Percentiles rank a stretch among this genome's conserved stretches.
Evolutionary conservation across 2,888 invertebrate species (phyloP).

Genomic region (Volucella inflata): DNA sequence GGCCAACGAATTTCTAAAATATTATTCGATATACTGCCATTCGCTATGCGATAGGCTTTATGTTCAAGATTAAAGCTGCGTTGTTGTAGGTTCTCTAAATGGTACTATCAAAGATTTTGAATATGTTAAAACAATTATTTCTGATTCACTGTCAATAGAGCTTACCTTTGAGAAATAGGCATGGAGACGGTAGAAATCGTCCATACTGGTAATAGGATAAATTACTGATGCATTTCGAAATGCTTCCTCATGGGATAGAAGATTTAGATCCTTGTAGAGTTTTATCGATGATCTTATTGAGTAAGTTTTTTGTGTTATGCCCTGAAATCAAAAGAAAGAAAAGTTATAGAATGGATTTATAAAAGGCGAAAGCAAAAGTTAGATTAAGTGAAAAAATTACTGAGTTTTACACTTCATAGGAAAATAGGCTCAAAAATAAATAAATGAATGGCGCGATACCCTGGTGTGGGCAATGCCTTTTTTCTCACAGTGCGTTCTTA

Average conservation of each 20-base stretch:
- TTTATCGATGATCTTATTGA: conserved; percentile 79
- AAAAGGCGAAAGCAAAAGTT: neutral
- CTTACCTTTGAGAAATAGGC: conserved; percentile 88
- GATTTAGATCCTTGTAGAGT: conserved; percentile 84
- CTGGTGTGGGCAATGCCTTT: too few species aligned
- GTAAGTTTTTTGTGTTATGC: conserved; percentile 80
- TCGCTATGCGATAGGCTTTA: conserved; percentile 82
- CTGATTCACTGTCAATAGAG: neutral
- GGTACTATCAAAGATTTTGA: conserved; percentile 81
- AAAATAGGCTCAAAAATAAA: too few species aligned
- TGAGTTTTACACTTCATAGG: too few species aligned
- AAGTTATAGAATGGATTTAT: neutral
- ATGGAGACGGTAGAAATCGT: conserved; percentile 88
- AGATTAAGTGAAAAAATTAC: neutral
- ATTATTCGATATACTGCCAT: conserved; percentile 85
- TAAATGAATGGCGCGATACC: too few species aligned
- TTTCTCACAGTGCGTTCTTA: too few species aligned
- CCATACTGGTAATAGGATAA: conserved; percentile 87
- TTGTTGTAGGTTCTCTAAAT: conserved; percentile 83
- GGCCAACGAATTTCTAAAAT: conserved; percentile 89
- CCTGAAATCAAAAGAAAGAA: conserved; percentile 77
- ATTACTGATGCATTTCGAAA: conserved; percentile 87
- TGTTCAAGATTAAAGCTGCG: conserved; percentile 81
- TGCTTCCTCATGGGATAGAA: conserved; percentile 81
- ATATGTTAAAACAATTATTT: conserved; percentile 18